These are phyloP conservation scores for Sylvilagus floridanus DNA, from an alignment of 2,797 vertebrate genomes.

Conservation along the genomic window DNA sequence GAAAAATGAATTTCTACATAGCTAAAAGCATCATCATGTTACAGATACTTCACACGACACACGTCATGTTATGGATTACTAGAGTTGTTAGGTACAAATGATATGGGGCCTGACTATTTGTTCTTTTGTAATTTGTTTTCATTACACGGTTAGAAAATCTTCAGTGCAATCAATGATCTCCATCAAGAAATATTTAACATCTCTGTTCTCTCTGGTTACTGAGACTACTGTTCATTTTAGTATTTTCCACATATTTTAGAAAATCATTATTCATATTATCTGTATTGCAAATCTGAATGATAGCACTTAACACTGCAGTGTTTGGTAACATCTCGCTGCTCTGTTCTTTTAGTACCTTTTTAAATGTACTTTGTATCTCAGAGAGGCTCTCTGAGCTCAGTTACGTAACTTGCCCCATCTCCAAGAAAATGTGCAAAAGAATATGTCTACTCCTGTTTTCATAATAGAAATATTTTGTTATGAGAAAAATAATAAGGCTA, in stretches of 20 bases:
- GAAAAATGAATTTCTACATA: slow-evolving; percentile 39
- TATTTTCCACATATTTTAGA: slow-evolving; percentile 33
- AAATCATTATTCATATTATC: not conserved
- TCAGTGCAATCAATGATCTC: not conserved
- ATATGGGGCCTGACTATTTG: not conserved
- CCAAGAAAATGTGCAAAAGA: not conserved
- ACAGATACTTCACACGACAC: not conserved
- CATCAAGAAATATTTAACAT: slow-evolving; percentile 14
- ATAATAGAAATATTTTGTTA: slow-evolving; percentile 26
- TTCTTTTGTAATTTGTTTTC: slow-evolving; percentile 22
- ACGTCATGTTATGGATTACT: not conserved
- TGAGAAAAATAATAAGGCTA: not conserved
- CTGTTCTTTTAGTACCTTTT: slow-evolving; percentile 1
- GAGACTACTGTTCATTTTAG: slow-evolving; percentile 49
- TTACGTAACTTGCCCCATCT: slow-evolving; percentile 25
- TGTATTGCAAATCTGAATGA: slow-evolving; percentile 17
- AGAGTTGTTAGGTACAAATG: not conserved
- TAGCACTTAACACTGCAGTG: not conserved
- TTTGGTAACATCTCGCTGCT: not conserved
- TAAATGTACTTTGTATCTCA: not conserved
- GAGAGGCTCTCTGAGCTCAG: slow-evolving; percentile 11
- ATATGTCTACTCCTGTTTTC: slow-evolving; percentile 8
- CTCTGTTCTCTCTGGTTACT: not conserved
- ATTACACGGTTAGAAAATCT: slow-evolving; percentile 22
- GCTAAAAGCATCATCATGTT: slow-evolving; percentile 10